phyloP scores from a whole-genome alignment of 2,113 vertebrate genomes.

The Ursus arctos region DNA sequence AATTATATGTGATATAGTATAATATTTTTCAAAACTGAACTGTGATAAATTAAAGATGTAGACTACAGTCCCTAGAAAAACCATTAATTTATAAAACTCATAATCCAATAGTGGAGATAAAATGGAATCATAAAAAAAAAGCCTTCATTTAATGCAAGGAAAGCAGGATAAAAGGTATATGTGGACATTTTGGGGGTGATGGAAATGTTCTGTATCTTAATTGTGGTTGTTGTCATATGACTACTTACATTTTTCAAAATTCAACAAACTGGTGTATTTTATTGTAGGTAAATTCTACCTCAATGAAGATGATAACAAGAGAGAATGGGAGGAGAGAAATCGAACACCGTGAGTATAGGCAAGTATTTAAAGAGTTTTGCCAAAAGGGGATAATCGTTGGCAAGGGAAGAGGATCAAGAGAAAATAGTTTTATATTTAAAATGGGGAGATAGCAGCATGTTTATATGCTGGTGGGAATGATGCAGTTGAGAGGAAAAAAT shows the following conservation, averaged over 20 bases:
- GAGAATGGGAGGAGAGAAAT: not conserved
- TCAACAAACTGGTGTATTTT: not conserved
- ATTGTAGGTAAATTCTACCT: not conserved
- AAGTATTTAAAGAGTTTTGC: conserved; percentile 28
- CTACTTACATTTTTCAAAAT: conserved; percentile 30
- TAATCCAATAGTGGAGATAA: not conserved
- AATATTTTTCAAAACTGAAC: not conserved
- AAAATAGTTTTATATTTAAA: conserved; percentile 45
- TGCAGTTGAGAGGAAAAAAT: not conserved
- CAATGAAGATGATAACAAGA: not conserved
- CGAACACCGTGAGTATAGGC: not conserved
- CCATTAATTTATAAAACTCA: not conserved
- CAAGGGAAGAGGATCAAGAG: not conserved
- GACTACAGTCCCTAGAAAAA: not conserved
- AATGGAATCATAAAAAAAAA: not conserved
- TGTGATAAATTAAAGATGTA: not conserved
- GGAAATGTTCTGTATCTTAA: not conserved
- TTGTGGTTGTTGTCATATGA: not conserved
- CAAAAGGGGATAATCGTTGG: not conserved
- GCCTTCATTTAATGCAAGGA: not conserved
- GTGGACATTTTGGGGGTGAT: not conserved
- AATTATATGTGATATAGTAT: not conserved
- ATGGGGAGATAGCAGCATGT: not conserved
- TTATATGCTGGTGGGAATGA: not conserved
- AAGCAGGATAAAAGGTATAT: not conserved